These are phyloP conservation scores for Hirudo medicinalis DNA, from an alignment of 1,140 invertebrate genomes.

Conservation along the genomic window DNA sequence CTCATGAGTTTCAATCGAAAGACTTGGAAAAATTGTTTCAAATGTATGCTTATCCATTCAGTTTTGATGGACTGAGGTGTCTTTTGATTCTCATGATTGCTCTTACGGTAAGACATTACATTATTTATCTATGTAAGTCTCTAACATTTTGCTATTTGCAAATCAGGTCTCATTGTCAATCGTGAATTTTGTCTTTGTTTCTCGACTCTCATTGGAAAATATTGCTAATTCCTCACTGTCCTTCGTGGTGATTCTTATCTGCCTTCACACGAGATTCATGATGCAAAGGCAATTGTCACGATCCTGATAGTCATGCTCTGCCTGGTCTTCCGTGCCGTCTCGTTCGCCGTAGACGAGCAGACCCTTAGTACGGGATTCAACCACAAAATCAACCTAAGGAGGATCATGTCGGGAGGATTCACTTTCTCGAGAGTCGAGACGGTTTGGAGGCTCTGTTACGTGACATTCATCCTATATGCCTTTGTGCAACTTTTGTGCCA, in stretches of 20 bases:
- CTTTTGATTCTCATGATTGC: constrained; percentile 16
- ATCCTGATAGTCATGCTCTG: constrained; percentile 15
- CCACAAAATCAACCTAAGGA: neutral
- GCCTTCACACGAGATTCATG: constrained; percentile 14
- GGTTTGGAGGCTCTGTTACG: constrained; percentile 14
- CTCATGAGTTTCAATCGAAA: constrained; percentile 1
- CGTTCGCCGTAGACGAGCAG: constrained; percentile 12
- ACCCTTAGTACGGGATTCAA: neutral
- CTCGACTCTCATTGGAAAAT: constrained; percentile 11
- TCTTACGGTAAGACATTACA: neutral
- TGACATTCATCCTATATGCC: constrained; percentile 9
- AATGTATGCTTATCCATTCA: neutral
- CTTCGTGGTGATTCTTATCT: constrained; percentile 11
- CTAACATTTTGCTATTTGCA: neutral
- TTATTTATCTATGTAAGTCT: neutral
- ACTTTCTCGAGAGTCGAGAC: constrained; percentile 7
- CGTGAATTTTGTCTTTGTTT: constrained; percentile 12
- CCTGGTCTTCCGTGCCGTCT: constrained; percentile 12
- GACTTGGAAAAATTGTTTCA: constrained; percentile 7
- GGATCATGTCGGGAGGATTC: neutral
- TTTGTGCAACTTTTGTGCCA: constrained; percentile 13
- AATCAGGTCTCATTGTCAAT: constrained; percentile 8
- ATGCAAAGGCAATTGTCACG: neutral
- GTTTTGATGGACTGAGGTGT: neutral
- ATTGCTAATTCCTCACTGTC: neutral